Evolutionary conservation across 92 coral and sea anemone species (phyloP).

Genomic region (Porites divaricata): DNA sequence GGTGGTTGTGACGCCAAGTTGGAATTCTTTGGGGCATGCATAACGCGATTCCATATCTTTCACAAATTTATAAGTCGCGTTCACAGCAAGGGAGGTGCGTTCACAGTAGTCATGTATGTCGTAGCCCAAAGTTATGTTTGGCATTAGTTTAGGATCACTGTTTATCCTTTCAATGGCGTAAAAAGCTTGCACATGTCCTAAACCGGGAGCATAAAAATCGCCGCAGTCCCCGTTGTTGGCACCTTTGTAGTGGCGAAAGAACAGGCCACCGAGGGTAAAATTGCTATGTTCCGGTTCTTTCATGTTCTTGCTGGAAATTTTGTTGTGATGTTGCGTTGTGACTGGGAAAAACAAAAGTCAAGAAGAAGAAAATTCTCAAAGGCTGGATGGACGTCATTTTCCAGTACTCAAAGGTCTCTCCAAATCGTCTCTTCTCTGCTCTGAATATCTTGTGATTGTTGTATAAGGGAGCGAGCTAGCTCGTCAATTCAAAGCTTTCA

Average conservation of each 20-base stretch:
- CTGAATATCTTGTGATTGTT: neutral
- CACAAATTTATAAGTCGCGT: slow-evolving; percentile 11
- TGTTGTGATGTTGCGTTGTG: neutral
- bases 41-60: slow-evolving; percentile 4
- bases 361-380: neutral
- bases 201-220: slow-evolving; percentile 35
- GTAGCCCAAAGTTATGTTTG: slow-evolving; percentile 46
- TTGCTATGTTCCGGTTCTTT: neutral
- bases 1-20: neutral
- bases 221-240: slow-evolving; percentile 31
- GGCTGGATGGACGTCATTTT: neutral
- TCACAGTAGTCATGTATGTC: slow-evolving; percentile 54
- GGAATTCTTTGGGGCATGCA: slow-evolving; percentile 1
- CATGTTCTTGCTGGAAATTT: neutral
- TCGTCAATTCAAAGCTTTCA: too few relatives aligned
- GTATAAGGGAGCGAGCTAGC: too few relatives aligned
- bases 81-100: slow-evolving; percentile 24
- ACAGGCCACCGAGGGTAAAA: slow-evolving; percentile 13
- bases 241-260: slow-evolving; percentile 22
- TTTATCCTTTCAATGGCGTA: slow-evolving; percentile 49
- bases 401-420: neutral
- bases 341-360: neutral
- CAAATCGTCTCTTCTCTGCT: neutral
- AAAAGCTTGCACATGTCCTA: slow-evolving; percentile 49
- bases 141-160: slow-evolving; percentile 26